Percentiles rank a stretch among this genome's conserved stretches.
These are phyloP conservation scores for Sebastes goodei DNA, from an alignment of 2,797 vertebrate genomes.

Conservation along the genomic window DNA sequence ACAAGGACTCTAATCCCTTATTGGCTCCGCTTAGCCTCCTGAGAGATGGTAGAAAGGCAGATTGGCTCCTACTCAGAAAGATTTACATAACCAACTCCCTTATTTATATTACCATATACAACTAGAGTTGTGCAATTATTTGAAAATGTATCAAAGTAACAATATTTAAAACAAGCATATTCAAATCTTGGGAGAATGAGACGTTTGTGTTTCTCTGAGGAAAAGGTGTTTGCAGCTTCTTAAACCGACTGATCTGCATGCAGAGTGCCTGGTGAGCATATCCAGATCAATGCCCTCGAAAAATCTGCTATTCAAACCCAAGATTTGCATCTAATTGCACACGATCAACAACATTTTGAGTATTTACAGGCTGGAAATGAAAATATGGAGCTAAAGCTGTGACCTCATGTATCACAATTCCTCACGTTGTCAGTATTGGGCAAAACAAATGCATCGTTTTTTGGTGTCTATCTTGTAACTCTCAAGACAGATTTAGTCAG, in stretches of 20 bases:
- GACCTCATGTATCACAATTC: neutral
- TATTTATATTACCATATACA: constrained; percentile 3
- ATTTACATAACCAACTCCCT: constrained; percentile 38
- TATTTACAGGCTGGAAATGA: constrained; percentile 18
- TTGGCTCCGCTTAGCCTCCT: constrained; percentile 28
- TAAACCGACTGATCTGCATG: constrained; percentile 13
- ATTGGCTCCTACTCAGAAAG: constrained; percentile 30
- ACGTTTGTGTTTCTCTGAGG: constrained; percentile 9
- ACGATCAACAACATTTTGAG: constrained; percentile 2
- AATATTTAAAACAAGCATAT: constrained; percentile 20
- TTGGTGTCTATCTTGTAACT: neutral
- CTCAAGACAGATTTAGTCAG: neutral
- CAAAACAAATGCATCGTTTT: neutral
- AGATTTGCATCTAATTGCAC: constrained; percentile 44
- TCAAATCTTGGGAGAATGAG: neutral
- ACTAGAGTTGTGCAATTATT: constrained; percentile 6
- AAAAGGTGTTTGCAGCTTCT: constrained; percentile 1
- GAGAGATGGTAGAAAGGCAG: constrained; percentile 24
- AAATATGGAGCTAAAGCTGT: constrained; percentile 24
- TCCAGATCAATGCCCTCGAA: constrained; percentile 39
- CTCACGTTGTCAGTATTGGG: neutral
- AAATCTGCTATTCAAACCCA: constrained; percentile 35
- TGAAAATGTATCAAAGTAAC: constrained; percentile 41
- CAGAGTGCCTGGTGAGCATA: neutral
- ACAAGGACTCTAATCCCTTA: constrained; percentile 8